Evolutionary conservation across 2,797 vertebrate genomes (phyloP).

Genomic region (Melanotaenia pygmaea): DNA sequence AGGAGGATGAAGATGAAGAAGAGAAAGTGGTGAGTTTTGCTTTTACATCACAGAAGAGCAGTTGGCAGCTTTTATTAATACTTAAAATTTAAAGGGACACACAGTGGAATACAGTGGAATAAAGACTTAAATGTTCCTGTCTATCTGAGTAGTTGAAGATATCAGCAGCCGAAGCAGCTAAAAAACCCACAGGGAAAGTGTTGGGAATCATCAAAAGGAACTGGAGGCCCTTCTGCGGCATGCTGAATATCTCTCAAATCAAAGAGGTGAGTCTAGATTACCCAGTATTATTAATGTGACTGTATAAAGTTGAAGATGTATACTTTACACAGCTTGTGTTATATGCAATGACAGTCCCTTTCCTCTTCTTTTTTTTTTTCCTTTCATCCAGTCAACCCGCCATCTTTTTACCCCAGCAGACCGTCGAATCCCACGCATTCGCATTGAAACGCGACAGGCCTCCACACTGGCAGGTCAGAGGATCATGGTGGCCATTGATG

Average conservation of each 20-base stretch:
- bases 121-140: constrained; percentile 2
- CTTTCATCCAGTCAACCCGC: constrained; percentile 87
- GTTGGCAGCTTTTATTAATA: not conserved
- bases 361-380: constrained; percentile 7
- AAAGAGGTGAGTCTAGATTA: constrained; percentile 77
- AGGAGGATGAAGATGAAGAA: constrained; percentile 84
- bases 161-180: constrained; percentile 72
- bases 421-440: constrained; percentile 92
- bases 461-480: constrained; percentile 89
- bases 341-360: not conserved
- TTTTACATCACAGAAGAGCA: not conserved
- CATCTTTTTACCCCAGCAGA: constrained; percentile 98
- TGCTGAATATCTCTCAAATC: constrained; percentile 92
- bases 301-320: not conserved
- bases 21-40: constrained; percentile 80
- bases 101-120: too few species aligned
- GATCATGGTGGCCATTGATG: constrained; percentile 96
- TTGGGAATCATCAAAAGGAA: constrained; percentile 97
- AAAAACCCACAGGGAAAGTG: constrained; percentile 90
- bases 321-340: not conserved
- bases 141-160: constrained; percentile 81
- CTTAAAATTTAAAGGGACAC: too few species aligned
- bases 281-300: not conserved
- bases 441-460: constrained; percentile 95
- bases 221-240: constrained; percentile 97